Base-by-base conservation (phyloP, 2,113 vertebrate genomes). In the Otus sunia region DNA sequence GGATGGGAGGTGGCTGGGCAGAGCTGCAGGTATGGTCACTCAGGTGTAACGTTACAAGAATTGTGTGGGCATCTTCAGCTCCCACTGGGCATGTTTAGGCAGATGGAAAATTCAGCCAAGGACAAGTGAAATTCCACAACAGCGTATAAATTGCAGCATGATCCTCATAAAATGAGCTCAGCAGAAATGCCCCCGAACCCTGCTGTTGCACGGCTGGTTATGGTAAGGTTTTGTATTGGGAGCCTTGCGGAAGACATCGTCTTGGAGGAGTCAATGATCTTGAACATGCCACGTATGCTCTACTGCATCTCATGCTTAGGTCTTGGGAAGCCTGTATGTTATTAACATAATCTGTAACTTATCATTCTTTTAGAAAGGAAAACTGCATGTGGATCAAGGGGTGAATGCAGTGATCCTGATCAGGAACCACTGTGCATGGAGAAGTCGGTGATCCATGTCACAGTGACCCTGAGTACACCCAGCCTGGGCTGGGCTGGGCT, bases 41-140 rank as follows among this genome's bases (percentile, higher is more conserved):
- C 84, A 91, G 71, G 92, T 92, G 81, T 74, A 86, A 50, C 1
- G 0, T 59, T 90, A 17, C 59, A 43, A 30, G 63, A 37, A 73
- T 9, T 91, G 92, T 93, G 86, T 94, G 94, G 93, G 95, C 89
- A 96, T 88, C 87, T 82, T 85, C 53, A 19, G 87, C 74, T 82
- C 86, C 87, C 45, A 6, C 86, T n/a, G 63, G 93, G 92, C 96
- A 80, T 91, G 96, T 96, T 95, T 91, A 76, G 91, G 71, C 97
- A 97, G 63, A 95, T 71, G 89, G 74, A 88, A 82, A 86, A 73
- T 36, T 62, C 91, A 89, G 43, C 84, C 52, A 89, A 88, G 76
- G 89, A 55, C 81, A 74, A 91, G 94, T 34, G 56, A 73, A 95
- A 95, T 96, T 96, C 93, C 94, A 67, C 22, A 87, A 62, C 83